Evolutionary conservation across 2,113 vertebrate species (phyloP), one percentile per base, ranked within the genome.

Genomic region (Silurus glanis): DNA sequence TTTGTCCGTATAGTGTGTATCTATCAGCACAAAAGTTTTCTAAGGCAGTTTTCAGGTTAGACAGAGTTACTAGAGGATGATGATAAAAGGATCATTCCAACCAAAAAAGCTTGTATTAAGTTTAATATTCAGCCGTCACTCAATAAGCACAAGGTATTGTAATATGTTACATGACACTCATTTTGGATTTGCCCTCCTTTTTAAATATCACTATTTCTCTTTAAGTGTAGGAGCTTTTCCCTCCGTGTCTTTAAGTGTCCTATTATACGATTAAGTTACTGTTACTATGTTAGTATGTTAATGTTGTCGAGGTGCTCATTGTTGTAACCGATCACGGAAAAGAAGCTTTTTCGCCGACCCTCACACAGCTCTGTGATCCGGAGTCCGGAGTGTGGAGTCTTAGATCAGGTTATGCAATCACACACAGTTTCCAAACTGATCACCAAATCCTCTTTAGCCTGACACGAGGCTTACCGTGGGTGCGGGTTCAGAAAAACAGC

Each of bases 111-210:
- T 19, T 14, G 12, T 76, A 47, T 49, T 58, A 6, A 47, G 76
- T 74, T n/a, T 51, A 28, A 21, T 47, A n/a, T 66, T 21, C 56
- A 66, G 45, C 86, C 67, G 86, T 80, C 23, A 1, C 74, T 62
- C 55, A 81, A 74, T 28, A 81, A 87, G 83, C 83, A 78, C 79
- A 85, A 53, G 49, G 14, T 74, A 69, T 78, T 62, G 7, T 59
- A 19, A 69, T 13, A n/a, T 19, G 10, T 45, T 37, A 5, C 25
- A 23, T 10, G 8, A 76, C 58, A 51, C 75, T 16, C 23, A 49
- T 45, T 75, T 49, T 61, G 45, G 9, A 53, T 84, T 84, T 51
- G 2, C 16, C 8, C 9, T 62, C 13, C 7, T 28, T 0, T 53
- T 25, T 62, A 49, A 51, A 5, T 5, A 79, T 79, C 71, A 5